Conservation (phyloP, 2,113 vertebrate genomes). For the Prunella himalayana region DNA sequence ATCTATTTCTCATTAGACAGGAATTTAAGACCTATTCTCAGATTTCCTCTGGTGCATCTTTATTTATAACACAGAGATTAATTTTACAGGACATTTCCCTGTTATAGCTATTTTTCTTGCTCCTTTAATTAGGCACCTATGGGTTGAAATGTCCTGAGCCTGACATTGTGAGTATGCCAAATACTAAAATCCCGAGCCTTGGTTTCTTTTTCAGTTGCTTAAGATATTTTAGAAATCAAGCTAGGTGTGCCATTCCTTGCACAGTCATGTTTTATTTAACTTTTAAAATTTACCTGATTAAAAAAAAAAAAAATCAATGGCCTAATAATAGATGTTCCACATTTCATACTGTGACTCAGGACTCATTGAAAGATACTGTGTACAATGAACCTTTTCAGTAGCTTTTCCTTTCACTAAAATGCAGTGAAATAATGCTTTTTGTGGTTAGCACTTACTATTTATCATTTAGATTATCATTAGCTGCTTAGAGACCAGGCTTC, state of each 20-base stretch:
- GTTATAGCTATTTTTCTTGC: slow-evolving; percentile 15
- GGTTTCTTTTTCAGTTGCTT: not conserved
- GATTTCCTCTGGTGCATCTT: not conserved
- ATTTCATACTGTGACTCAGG: not conserved
- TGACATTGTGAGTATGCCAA: not conserved
- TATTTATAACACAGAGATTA: slow-evolving; percentile 34
- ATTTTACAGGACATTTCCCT: not conserved
- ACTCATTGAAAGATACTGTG: not conserved
- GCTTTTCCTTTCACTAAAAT: not conserved
- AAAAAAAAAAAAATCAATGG: not conserved
- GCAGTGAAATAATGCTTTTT: not conserved
- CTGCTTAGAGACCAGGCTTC: not conserved
- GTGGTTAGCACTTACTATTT: not conserved
- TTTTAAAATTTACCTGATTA: not conserved
- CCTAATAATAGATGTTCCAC: slow-evolving; percentile 20
- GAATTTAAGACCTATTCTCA: not conserved
- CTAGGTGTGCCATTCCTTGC: not conserved
- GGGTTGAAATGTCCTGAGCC: not conserved
- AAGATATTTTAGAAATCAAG: not conserved
- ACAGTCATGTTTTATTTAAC: not conserved
- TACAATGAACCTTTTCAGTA: not conserved
- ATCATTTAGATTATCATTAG: not conserved
- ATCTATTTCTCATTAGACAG: slow-evolving; percentile 8
- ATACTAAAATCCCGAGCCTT: not conserved
- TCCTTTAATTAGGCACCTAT: slow-evolving; percentile 29